Percentiles rank a stretch among this genome's conserved stretches.
phyloP scores from a whole-genome alignment of 2,797 vertebrate genomes.

The Malurus leucopterus region DNA sequence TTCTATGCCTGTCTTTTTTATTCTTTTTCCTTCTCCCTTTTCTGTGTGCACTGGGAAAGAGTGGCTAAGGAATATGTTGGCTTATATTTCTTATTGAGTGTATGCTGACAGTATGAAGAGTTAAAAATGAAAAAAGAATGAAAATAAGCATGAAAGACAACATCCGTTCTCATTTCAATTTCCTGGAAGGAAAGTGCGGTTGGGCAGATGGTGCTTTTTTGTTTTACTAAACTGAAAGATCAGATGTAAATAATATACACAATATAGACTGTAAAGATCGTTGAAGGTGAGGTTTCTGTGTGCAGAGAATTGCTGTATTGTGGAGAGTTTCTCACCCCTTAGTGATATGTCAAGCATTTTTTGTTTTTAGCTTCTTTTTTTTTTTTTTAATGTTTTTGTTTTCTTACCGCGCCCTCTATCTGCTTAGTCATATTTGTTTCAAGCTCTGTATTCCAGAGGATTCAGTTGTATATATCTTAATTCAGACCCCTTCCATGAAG shows the following conservation, averaged over 20 bases:
- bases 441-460: not conserved
- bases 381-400: not conserved
- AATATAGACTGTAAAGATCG: conserved; percentile 9
- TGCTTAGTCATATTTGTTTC: not conserved
- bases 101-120: conserved; percentile 49
- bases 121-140: conserved; percentile 54
- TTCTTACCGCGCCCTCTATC: not conserved
- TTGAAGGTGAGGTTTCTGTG: not conserved
- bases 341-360: not conserved
- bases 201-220: conserved; percentile 74
- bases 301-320: not conserved
- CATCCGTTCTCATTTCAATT: conserved; percentile 79
- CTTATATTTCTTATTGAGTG: conserved; percentile 27
- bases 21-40: not conserved
- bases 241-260: conserved; percentile 59
- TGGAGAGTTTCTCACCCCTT: not conserved
- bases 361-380: not conserved
- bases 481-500: not conserved
- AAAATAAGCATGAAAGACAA: conserved; percentile 71
- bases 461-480: not conserved
- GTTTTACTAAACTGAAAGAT: conserved; percentile 67
- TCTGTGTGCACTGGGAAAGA: not conserved
- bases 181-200: conserved; percentile 79
- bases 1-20: not conserved
- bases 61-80: not conserved